Percentiles rank a stretch among this genome's conserved stretches.
These are phyloP conservation scores for Eretmochelys imbricata DNA, from an alignment of 2,113 vertebrate genomes.

Conservation along the genomic window DNA sequence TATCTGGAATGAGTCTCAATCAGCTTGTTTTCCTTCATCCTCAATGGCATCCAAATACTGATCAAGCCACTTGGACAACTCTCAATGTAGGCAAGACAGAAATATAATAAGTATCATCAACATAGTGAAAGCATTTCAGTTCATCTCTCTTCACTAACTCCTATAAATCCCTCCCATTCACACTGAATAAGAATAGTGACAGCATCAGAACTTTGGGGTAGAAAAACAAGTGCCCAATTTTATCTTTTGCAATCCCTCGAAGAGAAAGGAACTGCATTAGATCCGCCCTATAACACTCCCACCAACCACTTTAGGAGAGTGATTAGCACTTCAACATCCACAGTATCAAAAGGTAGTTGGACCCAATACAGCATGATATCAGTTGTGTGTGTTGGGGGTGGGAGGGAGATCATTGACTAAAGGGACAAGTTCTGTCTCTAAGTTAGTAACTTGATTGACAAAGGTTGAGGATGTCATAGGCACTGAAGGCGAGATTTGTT, in stretches of 20 bases:
- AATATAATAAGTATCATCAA: background rate
- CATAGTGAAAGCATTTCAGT: background rate
- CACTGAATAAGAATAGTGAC: background rate
- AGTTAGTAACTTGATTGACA: background rate
- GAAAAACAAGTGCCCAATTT: background rate
- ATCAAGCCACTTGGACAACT: background rate
- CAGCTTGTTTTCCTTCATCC: background rate
- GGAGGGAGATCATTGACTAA: background rate
- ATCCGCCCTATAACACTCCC: too few species aligned
- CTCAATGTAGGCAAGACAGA: background rate
- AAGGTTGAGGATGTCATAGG: background rate
- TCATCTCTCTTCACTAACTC: background rate
- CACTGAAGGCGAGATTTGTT: background rate
- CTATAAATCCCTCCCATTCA: background rate
- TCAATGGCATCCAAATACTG: background rate
- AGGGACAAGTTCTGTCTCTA: background rate
- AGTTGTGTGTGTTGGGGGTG: too few species aligned
- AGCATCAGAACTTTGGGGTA: background rate
- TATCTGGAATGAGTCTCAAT: background rate
- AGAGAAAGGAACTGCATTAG: background rate
- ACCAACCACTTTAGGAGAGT: background rate
- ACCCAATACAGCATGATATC: too few species aligned
- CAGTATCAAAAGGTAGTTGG: too few species aligned
- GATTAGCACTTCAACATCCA: background rate
- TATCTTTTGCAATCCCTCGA: background rate